phyloP scores from a whole-genome alignment of 2,797 vertebrate genomes.

The Protosalanx chinensis region DNA sequence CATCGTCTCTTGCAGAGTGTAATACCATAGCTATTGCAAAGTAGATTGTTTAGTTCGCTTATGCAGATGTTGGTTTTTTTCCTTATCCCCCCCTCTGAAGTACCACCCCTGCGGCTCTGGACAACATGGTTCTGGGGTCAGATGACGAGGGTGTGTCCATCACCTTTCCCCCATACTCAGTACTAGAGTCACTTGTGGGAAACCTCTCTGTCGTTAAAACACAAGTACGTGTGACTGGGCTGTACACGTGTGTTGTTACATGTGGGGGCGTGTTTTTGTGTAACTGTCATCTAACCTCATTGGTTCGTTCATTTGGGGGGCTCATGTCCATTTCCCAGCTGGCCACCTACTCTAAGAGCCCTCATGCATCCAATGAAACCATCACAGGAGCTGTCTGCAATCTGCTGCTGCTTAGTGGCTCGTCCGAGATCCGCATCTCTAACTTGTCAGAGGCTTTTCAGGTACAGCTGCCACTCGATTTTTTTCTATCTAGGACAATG shows the following conservation, averaged over 20 bases:
- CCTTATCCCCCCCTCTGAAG: constrained; percentile 31
- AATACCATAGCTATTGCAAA: too few species aligned
- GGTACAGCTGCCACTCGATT: constrained; percentile 49
- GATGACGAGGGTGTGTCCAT: constrained; percentile 26
- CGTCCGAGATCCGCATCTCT: constrained; percentile 28
- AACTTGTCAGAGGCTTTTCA: constrained; percentile 63
- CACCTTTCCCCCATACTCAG: constrained; percentile 51
- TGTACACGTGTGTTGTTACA: neutral
- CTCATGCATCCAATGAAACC: constrained; percentile 45
- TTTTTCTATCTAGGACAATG: too few species aligned
- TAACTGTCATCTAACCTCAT: neutral
- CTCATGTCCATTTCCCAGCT: constrained; percentile 54
- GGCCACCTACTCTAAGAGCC: constrained; percentile 57
- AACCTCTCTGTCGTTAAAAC: neutral
- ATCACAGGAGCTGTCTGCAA: constrained; percentile 68
- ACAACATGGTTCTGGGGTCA: constrained; percentile 47
- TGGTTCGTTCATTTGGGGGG: neutral
- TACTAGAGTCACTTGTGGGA: constrained; percentile 21
- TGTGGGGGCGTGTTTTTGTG: neutral
- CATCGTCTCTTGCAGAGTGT: neutral
- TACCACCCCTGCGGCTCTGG: neutral
- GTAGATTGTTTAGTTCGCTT: too few species aligned
- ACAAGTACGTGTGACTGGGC: constrained; percentile 60
- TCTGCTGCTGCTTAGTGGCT: constrained; percentile 42
- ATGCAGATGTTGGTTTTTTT: neutral